A percentile compares a stretch with the other conserved stretches of the same genome.
Conservation (phyloP, 2,113 vertebrate genomes). For the Psilopsiagon aurifrons region DNA sequence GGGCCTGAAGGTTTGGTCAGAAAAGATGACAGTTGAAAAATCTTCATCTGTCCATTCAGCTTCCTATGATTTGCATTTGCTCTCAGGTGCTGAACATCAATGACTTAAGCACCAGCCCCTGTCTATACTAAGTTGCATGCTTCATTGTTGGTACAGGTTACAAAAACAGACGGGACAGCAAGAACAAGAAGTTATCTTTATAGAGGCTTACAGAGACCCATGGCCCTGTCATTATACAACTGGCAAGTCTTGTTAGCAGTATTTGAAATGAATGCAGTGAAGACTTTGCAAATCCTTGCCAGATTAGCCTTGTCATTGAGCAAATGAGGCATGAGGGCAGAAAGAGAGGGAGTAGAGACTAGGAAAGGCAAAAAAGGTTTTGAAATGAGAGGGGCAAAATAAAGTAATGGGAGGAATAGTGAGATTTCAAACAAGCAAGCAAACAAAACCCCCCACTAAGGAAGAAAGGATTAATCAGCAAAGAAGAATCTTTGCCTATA, state of each 20-base stretch:
- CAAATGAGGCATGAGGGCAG: neutral
- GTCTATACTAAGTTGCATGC: neutral
- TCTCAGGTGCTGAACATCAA: neutral
- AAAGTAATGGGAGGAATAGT: neutral
- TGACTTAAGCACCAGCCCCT: neutral
- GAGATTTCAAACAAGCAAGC: neutral
- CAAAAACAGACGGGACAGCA: neutral
- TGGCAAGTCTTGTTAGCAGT: neutral
- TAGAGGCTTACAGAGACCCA: neutral
- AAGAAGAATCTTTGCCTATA: neutral
- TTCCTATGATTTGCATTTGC: neutral
- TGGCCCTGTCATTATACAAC: neutral
- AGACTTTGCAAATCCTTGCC: neutral
- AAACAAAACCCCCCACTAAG: neutral
- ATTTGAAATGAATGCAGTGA: neutral
- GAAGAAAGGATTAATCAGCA: neutral
- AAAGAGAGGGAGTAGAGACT: neutral
- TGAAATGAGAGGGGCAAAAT: neutral
- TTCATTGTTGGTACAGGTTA: accelerated
- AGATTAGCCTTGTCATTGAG: neutral
- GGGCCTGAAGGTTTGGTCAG: neutral
- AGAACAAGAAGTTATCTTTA: neutral
- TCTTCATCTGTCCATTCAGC: neutral
- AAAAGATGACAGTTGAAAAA: neutral
- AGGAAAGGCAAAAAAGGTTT: neutral